phyloP scores from a whole-genome alignment of 1,140 invertebrate genomes.

The Euwallacea fornicatus region DNA sequence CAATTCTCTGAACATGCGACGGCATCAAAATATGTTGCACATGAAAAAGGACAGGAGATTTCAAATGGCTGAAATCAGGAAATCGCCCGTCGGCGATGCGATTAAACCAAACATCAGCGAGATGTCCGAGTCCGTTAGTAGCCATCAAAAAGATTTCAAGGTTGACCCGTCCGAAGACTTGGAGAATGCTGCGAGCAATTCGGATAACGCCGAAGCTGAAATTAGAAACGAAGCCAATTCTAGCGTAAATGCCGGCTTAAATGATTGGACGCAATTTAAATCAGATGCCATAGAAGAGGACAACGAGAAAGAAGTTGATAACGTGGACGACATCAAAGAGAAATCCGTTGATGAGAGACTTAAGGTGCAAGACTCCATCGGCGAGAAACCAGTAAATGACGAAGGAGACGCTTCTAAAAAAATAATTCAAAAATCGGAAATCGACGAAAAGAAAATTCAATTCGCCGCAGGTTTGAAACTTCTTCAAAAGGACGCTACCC shows the following conservation, averaged over 20 bases:
- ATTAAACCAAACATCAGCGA: background rate
- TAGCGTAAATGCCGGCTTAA: too few species aligned
- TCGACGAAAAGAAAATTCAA: constrained; percentile 45
- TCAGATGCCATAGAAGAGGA: background rate
- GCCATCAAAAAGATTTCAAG: too few species aligned
- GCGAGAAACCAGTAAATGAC: background rate
- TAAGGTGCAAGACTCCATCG: too few species aligned
- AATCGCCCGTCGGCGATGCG: background rate
- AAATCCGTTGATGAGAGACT: background rate
- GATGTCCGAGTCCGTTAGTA: background rate
- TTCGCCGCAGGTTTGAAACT: constrained; percentile 48
- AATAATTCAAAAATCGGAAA: background rate
- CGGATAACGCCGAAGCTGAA: background rate
- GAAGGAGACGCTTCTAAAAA: background rate
- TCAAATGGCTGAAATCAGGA: constrained; percentile 32
- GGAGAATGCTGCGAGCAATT: background rate
- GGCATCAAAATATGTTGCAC: constrained; percentile 35
- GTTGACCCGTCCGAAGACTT: too few species aligned
- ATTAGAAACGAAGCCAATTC: background rate
- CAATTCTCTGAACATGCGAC: constrained; percentile 37
- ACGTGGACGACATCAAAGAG: background rate
- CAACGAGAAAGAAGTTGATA: background rate
- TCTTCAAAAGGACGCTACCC: constrained; percentile 39
- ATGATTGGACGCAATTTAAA: background rate
- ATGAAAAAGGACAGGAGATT: constrained; percentile 19